phyloP scores from a whole-genome alignment of 2,113 vertebrate species.

The Meleagris gallopavo region DNA sequence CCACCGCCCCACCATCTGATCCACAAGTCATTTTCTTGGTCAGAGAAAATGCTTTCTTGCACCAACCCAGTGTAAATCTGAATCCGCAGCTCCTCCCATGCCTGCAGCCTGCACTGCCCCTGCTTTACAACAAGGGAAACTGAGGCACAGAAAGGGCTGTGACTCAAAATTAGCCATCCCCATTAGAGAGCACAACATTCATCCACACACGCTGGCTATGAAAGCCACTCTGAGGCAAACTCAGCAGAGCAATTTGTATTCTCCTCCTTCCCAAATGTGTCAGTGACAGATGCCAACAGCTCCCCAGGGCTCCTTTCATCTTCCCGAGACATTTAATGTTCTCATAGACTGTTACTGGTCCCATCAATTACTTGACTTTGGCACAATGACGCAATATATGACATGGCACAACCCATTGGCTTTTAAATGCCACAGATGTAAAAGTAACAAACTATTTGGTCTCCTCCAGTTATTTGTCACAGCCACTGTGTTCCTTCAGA shows the following conservation, averaged over 20 bases:
- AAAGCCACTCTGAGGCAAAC: neutral
- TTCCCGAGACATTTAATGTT: neutral
- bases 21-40: neutral
- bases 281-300: constrained; percentile 1
- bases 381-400: neutral
- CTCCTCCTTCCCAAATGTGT: neutral
- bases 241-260: neutral
- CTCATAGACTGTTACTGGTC: neutral
- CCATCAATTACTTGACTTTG: neutral
- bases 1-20: neutral
- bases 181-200: neutral
- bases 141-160: neutral
- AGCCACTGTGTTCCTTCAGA: neutral
- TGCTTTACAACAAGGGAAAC: neutral
- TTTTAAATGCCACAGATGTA: neutral
- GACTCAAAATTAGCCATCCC: rapidly evolving
- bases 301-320: neutral
- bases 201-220: rapidly evolving
- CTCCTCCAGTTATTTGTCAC: neutral
- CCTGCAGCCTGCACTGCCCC: neutral
- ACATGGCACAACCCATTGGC: neutral
- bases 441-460: neutral
- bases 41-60: neutral
- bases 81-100: neutral
- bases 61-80: neutral